Conservation (phyloP, 2,113 vertebrate genomes). For the Pogona vitticeps region DNA sequence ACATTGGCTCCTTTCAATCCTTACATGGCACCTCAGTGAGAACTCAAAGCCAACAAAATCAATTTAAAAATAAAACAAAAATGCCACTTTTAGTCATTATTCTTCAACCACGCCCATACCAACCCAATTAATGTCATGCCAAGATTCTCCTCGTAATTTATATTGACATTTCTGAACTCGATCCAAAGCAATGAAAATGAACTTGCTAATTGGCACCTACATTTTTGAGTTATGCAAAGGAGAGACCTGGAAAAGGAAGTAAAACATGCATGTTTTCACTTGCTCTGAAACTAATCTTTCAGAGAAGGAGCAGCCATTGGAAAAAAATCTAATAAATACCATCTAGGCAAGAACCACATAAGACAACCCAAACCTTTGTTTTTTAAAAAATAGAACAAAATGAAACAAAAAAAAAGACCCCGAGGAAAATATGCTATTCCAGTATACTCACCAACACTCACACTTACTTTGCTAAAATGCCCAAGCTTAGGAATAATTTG, state of each 20-base stretch:
- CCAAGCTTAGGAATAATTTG: slow-evolving; percentile 89
- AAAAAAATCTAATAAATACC: neutral
- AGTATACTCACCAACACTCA: slow-evolving; percentile 23
- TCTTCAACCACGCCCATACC: neutral
- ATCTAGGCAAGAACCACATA: neutral
- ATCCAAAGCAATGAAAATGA: slow-evolving; percentile 24
- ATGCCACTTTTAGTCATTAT: neutral
- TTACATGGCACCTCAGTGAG: neutral
- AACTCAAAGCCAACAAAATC: no score
- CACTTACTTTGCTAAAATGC: slow-evolving; percentile 92
- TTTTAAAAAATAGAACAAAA: neutral
- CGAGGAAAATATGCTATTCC: neutral
- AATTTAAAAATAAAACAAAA: neutral
- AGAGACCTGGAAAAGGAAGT: slow-evolving; percentile 29
- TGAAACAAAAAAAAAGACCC: neutral
- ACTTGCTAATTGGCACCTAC: slow-evolving; percentile 40
- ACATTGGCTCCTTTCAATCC: neutral
- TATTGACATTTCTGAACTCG: neutral
- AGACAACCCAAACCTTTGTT: neutral
- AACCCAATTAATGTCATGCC: neutral
- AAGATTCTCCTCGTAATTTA: slow-evolving; percentile 44
- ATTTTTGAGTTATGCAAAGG: neutral
- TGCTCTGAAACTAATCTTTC: neutral
- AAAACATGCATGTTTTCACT: slow-evolving; percentile 17
- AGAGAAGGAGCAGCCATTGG: neutral